phyloP scores from a whole-genome alignment of 2,888 invertebrate genomes.

The Ligdia adustata region DNA sequence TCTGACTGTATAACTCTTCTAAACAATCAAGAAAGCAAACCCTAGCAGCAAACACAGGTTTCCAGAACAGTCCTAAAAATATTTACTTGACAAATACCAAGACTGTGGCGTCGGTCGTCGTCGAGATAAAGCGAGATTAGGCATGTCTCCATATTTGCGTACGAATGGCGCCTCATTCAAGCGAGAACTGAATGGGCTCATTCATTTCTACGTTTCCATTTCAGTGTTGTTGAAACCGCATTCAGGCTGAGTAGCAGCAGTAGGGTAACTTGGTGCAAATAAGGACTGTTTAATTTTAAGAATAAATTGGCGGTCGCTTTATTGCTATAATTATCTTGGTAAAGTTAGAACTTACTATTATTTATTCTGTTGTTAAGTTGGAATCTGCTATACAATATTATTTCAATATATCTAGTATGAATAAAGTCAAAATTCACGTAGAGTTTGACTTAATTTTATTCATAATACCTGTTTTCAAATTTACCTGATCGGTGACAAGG shows the following conservation, averaged over 20 bases:
- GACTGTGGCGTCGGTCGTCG: constrained; percentile 37
- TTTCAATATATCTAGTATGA: too few relatives aligned
- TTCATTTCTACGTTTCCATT: constrained; percentile 53
- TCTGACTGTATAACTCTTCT: constrained; percentile 1
- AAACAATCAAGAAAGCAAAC: constrained; percentile 19
- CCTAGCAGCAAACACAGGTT: constrained; percentile 9
- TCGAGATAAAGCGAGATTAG: constrained; percentile 44
- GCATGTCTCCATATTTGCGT: constrained; percentile 53
- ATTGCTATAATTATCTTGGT: too few relatives aligned
- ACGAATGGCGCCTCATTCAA: constrained; percentile 49
- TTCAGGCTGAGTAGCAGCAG: neutral
- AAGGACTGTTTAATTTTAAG: too few relatives aligned
- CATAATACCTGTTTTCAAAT: too few relatives aligned
- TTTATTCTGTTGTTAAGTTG: too few relatives aligned
- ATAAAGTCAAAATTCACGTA: too few relatives aligned
- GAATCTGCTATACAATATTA: too few relatives aligned
- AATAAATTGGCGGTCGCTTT: too few relatives aligned
- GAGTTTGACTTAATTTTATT: too few relatives aligned
- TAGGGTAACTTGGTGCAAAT: neutral
- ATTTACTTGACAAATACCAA: constrained; percentile 46
- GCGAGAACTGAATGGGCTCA: constrained; percentile 43
- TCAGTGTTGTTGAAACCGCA: constrained; percentile 40
- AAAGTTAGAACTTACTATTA: too few relatives aligned
- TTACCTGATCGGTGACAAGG: too few relatives aligned
- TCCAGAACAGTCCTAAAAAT: constrained; percentile 28